Base-by-base conservation (phyloP, 2,797 vertebrate genomes). In the Antrozous pallidus region DNA sequence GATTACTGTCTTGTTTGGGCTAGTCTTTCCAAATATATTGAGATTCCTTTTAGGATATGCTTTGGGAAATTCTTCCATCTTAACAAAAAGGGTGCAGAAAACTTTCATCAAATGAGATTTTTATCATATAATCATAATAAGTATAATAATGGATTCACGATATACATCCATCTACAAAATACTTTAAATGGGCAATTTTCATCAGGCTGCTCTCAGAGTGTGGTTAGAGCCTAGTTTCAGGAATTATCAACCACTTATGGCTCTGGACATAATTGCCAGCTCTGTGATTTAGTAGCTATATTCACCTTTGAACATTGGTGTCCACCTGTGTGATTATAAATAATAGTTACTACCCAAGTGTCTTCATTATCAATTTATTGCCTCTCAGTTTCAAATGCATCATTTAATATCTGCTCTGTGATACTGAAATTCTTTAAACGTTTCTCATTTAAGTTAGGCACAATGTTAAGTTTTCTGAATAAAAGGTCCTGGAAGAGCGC, bases 101-200 rank as follows among this genome's bases (percentile, higher is more conserved):
- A 63, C 26, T 17, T 6, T 80, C 36, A 88, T 71, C 5, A 40
- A n/a, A 89, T 85, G 33, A 89, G 90, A 24, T 65, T 93, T 96
- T 96, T 78, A 92, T 17, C 33, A 40, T 77, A 16, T 45, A 24
- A 74, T 69, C 47, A 42, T 78, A 77, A 11, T 86, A 78, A 81
- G 69, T 93, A 58, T 88, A 88, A 87, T 67, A 65, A 47, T 42
- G 40, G 42, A 70, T 9, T 94, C 12, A 65, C 91, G 89, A 58
- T 94, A 45, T 4, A 67, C 22, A 84, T 31, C 63, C 26, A 77
- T 77, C 22, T 73, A 40, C 36, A 47, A 91, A 96, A 86, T 83
- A 33, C 11, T 92, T 71, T 63, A 78, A 92, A 42, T 75, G 36
- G 24, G 6, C 14, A 81, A 24, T 93, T 95, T 95, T 93, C 45